Evolutionary conservation across 2,113 vertebrate species (phyloP), one percentile per base, ranked within the genome.

Genomic region (Albula goreensis): DNA sequence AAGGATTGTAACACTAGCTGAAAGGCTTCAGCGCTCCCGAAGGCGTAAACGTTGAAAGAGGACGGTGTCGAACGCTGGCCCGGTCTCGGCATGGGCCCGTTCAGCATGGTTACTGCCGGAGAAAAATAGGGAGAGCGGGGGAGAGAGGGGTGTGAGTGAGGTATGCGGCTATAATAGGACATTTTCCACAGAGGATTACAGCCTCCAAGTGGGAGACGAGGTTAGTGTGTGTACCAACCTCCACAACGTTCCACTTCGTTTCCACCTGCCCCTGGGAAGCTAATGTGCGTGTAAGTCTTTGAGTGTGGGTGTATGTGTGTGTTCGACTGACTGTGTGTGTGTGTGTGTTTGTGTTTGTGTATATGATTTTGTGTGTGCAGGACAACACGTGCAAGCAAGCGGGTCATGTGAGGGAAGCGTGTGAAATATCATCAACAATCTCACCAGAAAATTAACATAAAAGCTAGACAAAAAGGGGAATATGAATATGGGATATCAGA

Each of bases 401-500:
- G 6, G 83, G 70, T 31, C 83, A 85, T 48, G n/a, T 50, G 3
- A 25, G 17, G 57, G 48, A 41, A 85, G 81, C 56, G 50, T 82
- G 84, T 82, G 86, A 81, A 15, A 74, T 48, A 49, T 48, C 86
- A 86, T 78, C 77, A 50, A 85, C 81, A 85, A 87, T 83, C 84
- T 90, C 82, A 60, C 8, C 57, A 85, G 87, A 60, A 48, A 41
- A 86, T 89, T 88, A 86, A 83, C 87, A 90, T 86, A 87, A 89
- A 93, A 90, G 22, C 81, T 88, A 90, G 78, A 90, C 85, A 5
- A 41, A 41, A 41, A 41, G 60, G 31, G 51, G 79, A 77, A 89
- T 83, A 82, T 49, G 22, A 85, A 83, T 81, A 83, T 52, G 83
- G 88, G 85, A 48, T 5, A 31, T 10, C 83, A 31, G 9, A 52